A percentile compares a stretch with the other conserved stretches of the same genome.
phyloP scores from a whole-genome alignment of 1,140 invertebrate genomes.

The Dendrolimus punctatus region DNA sequence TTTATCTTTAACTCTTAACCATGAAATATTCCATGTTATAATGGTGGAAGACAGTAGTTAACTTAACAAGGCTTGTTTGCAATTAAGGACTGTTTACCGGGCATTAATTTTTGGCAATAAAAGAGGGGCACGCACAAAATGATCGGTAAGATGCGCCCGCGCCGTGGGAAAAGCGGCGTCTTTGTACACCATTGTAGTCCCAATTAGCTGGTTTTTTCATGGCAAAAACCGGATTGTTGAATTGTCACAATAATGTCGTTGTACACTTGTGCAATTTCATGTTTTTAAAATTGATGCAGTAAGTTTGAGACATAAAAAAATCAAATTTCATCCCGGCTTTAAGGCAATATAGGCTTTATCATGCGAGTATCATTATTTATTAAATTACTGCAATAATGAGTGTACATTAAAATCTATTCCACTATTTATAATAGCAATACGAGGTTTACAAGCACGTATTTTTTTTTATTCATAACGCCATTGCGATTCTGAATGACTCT shows the following conservation, averaged over 20 bases:
- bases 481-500: too few relatives aligned
- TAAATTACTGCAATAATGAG: too few relatives aligned
- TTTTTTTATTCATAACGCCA: too few relatives aligned
- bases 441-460: too few relatives aligned
- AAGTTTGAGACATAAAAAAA: background rate
- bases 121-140: conserved; percentile 57
- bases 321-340: too few relatives aligned
- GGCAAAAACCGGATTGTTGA: conserved; percentile 23
- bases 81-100: conserved; percentile 65
- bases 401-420: too few relatives aligned
- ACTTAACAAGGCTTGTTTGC: conserved; percentile 35
- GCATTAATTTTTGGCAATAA: conserved; percentile 72
- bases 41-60: too few relatives aligned
- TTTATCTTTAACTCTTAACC: too few relatives aligned
- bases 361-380: too few relatives aligned
- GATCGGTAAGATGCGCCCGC: conserved; percentile 47
- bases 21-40: too few relatives aligned
- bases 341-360: too few relatives aligned
- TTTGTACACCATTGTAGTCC: conserved; percentile 63
- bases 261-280: conserved; percentile 39
- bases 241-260: conserved; percentile 56
- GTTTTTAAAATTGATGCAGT: conserved; percentile 48
- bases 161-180: conserved; percentile 63
- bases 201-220: conserved; percentile 60
- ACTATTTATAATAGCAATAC: too few relatives aligned